Evolutionary conservation across 2,113 vertebrate species (phyloP).

Genomic region (Mus pahari): DNA sequence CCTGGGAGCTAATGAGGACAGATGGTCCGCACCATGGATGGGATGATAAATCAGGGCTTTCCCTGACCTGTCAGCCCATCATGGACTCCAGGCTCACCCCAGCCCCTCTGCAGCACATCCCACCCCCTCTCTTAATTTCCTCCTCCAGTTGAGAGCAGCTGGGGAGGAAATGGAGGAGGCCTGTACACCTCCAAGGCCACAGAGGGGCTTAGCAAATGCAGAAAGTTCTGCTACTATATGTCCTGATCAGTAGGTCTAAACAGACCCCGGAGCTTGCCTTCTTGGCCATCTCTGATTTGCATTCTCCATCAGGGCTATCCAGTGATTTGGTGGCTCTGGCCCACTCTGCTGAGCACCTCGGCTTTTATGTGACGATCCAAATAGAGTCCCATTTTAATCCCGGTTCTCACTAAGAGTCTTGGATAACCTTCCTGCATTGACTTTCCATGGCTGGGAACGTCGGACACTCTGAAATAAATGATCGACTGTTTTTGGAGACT

Average conservation of each 20-base stretch:
- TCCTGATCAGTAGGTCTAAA: neutral
- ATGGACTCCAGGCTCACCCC: neutral
- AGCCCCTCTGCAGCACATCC: neutral
- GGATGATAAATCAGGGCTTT: conserved; percentile 40
- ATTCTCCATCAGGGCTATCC: neutral
- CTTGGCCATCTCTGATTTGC: neutral
- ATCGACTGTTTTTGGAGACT: neutral
- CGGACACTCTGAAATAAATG: neutral
- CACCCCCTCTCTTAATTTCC: neutral
- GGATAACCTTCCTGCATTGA: neutral
- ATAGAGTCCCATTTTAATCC: neutral
- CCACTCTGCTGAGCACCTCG: neutral
- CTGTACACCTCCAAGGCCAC: neutral
- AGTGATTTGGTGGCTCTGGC: neutral
- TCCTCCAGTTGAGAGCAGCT: neutral
- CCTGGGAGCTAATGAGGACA: conserved; percentile 56
- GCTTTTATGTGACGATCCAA: neutral
- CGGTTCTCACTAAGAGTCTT: neutral
- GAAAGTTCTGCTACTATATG: neutral
- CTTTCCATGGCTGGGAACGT: neutral
- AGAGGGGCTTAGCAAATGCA: neutral
- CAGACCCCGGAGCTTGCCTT: neutral
- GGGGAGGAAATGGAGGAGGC: conserved; percentile 54
- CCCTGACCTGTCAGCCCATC: conserved; percentile 20
- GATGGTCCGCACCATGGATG: neutral